Percentiles rank a stretch among this genome's conserved stretches.
These are phyloP conservation scores for Leucophora obtusa DNA, from an alignment of 2,888 invertebrate species.

Conservation along the genomic window DNA sequence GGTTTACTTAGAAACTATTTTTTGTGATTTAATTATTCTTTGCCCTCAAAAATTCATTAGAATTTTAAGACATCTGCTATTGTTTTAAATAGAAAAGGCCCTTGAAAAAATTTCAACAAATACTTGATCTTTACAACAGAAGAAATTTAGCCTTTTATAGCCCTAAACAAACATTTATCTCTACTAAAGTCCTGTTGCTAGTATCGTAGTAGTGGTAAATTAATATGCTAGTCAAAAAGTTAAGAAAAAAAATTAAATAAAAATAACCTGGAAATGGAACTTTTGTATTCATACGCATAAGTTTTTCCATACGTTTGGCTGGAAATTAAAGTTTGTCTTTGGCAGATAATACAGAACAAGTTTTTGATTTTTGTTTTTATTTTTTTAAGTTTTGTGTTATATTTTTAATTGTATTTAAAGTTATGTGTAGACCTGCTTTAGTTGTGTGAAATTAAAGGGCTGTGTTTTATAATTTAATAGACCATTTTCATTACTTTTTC, in stretches of 20 bases:
- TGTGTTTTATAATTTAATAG: no score
- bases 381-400: neutral
- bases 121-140: slow-evolving; percentile 35
- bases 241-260: slow-evolving; percentile 9
- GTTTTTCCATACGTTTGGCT: slow-evolving; percentile 18
- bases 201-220: slow-evolving; percentile 17
- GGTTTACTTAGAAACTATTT: slow-evolving; percentile 29
- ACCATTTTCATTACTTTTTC: no score
- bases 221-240: slow-evolving; percentile 36
- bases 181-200: slow-evolving; percentile 6
- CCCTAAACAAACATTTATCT: slow-evolving; percentile 55
- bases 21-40: slow-evolving; percentile 66
- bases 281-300: slow-evolving; percentile 44
- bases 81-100: slow-evolving; percentile 17
- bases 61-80: slow-evolving; percentile 38
- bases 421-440: neutral
- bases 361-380: neutral
- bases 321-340: neutral
- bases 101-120: slow-evolving; percentile 35
- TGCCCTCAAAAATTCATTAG: slow-evolving; percentile 26
- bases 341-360: neutral
- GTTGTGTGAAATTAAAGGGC: neutral
- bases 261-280: slow-evolving; percentile 15
- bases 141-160: slow-evolving; percentile 28
- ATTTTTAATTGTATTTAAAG: neutral